phyloP scores from a whole-genome alignment of 2,797 vertebrate genomes.

The Coregonus sp. region DNA sequence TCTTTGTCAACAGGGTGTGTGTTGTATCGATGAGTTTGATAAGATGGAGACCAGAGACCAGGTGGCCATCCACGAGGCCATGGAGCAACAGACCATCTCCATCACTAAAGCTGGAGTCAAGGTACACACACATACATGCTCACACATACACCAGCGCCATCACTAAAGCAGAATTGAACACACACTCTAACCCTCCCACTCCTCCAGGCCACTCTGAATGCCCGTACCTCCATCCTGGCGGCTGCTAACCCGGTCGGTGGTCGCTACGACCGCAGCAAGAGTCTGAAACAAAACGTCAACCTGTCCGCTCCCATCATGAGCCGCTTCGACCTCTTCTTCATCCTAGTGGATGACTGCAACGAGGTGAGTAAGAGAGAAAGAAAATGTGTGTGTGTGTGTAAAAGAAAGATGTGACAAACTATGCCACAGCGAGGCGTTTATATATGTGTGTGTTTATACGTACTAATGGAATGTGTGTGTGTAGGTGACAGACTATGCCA shows the following conservation, averaged over 20 bases:
- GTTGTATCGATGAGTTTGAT: slow-evolving; percentile 99
- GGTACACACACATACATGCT: slow-evolving; percentile 67
- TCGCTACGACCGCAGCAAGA: slow-evolving; percentile 95
- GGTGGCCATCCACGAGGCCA: slow-evolving; percentile 98
- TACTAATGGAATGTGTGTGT: slow-evolving; percentile 4
- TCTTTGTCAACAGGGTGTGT: slow-evolving; percentile 84
- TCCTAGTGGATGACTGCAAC: slow-evolving; percentile 97
- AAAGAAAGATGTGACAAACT: slow-evolving; percentile 87
- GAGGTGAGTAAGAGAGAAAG: slow-evolving; percentile 77
- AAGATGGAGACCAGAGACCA: slow-evolving; percentile 97
- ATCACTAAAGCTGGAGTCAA: slow-evolving; percentile 99
- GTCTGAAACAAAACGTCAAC: slow-evolving; percentile 96
- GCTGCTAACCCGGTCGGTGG: slow-evolving; percentile 93
- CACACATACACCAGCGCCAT: slow-evolving; percentile 75
- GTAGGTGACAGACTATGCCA: slow-evolving; percentile 97
- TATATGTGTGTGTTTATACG: too few species aligned
- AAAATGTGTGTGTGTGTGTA: slow-evolving; percentile 21
- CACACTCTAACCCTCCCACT: slow-evolving; percentile 61
- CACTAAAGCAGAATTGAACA: slow-evolving; percentile 74
- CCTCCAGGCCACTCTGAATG: slow-evolving; percentile 92
- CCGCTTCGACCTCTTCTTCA: slow-evolving; percentile 98
- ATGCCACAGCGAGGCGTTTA: slow-evolving; percentile 95
- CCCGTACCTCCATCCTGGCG: slow-evolving; percentile 96
- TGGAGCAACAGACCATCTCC: slow-evolving; percentile 99
- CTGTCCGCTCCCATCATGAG: slow-evolving; percentile 98